Conservation (phyloP, 2,797 vertebrate genomes). For the Tenualosa ilisha region DNA sequence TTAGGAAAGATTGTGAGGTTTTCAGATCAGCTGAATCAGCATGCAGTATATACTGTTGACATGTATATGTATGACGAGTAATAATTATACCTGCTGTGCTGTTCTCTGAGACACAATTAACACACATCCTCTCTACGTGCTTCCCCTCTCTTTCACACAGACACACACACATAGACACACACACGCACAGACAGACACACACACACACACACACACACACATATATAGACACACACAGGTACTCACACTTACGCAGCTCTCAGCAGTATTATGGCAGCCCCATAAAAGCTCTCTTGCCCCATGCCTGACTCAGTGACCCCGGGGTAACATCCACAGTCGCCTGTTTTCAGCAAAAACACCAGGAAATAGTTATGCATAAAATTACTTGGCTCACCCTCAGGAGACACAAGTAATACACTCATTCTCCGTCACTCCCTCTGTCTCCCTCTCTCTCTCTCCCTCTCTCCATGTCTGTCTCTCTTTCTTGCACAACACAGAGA, state of each 20-base stretch:
- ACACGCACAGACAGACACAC: neutral
- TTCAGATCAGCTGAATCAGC: neutral
- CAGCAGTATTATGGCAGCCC: slow-evolving; percentile 51
- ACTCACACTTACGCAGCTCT: slow-evolving; percentile 15
- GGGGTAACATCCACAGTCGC: slow-evolving; percentile 59
- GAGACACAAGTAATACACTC: slow-evolving; percentile 23
- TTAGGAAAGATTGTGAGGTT: neutral
- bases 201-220: slow-evolving; percentile 9
- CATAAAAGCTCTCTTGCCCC: slow-evolving; percentile 47
- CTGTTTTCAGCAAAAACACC: slow-evolving; percentile 65
- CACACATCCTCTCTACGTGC: neutral
- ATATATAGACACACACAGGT: neutral
- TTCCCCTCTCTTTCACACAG: neutral
- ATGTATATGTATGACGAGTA: neutral
- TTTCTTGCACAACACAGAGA: neutral
- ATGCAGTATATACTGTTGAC: neutral
- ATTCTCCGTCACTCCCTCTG: slow-evolving; percentile 23
- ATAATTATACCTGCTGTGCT: neutral
- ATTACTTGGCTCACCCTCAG: slow-evolving; percentile 58
- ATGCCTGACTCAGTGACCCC: slow-evolving; percentile 41
- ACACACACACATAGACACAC: too few species aligned
- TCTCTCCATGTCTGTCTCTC: slow-evolving; percentile 3
- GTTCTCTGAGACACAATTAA: slow-evolving; percentile 46
- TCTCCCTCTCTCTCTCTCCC: slow-evolving; percentile 26
- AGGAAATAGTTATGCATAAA: slow-evolving; percentile 65